Percentiles rank a stretch among this genome's conserved stretches.
Evolutionary conservation across 2,888 invertebrate species (phyloP).

Genomic region (Apoda limacodes): DNA sequence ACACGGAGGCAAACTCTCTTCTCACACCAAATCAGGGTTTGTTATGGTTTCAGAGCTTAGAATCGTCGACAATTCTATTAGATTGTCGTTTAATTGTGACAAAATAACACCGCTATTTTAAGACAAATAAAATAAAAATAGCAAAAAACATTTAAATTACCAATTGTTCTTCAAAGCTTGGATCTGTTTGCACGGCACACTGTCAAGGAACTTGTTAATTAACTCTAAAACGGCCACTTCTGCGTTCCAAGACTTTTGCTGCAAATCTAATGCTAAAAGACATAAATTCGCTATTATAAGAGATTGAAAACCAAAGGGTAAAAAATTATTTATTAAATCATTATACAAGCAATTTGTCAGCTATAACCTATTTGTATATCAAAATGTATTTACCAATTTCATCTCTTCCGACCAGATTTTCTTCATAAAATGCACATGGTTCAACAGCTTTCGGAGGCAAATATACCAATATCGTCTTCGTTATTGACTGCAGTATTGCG

Average conservation of each 20-base stretch:
- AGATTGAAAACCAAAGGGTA: not conserved
- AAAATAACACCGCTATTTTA: not conserved
- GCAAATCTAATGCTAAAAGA: slow-evolving; percentile 41
- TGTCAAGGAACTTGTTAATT: slow-evolving; percentile 79
- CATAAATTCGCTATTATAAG: not conserved
- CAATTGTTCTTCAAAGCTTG: slow-evolving; percentile 72
- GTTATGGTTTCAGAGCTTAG: too few species aligned
- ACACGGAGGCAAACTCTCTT: too few species aligned
- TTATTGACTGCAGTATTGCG: slow-evolving; percentile 73
- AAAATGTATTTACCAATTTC: slow-evolving; percentile 50
- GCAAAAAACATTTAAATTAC: slow-evolving; percentile 35
- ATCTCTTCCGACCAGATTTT: slow-evolving; percentile 70
- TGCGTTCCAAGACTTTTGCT: slow-evolving; percentile 64
- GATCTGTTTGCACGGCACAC: slow-evolving; percentile 69
- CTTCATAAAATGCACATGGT: slow-evolving; percentile 71
- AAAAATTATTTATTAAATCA: not conserved
- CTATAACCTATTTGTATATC: not conserved
- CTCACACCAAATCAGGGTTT: too few species aligned
- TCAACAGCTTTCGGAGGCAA: slow-evolving; percentile 73
- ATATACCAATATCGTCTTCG: slow-evolving; percentile 71
- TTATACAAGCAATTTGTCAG: not conserved
- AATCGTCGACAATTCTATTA: too few species aligned
- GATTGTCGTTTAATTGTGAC: too few species aligned
- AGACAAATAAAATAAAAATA: not conserved
- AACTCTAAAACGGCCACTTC: slow-evolving; percentile 83